Conservation (phyloP, 1,140 invertebrate genomes). For the Halictus rubicundus region DNA sequence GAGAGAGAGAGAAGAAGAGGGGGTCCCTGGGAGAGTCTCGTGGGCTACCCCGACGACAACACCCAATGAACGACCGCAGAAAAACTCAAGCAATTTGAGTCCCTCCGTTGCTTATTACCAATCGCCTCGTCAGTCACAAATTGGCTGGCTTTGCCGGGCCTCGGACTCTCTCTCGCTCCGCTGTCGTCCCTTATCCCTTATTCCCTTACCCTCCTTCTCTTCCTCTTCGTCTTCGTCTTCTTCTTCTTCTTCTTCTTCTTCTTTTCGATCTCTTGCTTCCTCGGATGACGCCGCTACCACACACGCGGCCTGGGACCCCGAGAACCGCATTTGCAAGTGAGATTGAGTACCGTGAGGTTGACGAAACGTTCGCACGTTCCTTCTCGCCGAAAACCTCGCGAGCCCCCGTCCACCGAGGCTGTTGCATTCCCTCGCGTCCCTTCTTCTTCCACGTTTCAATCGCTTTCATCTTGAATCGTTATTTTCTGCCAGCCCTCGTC, state of each 20-base stretch:
- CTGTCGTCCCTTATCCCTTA: too few relatives aligned
- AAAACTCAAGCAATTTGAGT: constrained; percentile 78
- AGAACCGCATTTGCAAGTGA: constrained; percentile 73
- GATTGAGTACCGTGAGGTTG: constrained; percentile 67
- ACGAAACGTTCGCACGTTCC: constrained; percentile 66
- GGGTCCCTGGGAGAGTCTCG: constrained; percentile 51
- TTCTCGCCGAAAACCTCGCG: constrained; percentile 25
- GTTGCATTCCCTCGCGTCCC: neutral
- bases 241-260: constrained; percentile 10
- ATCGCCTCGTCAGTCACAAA: constrained; percentile 79
- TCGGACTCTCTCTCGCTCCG: constrained; percentile 15
- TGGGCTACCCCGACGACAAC: constrained; percentile 71
- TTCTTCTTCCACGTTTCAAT: neutral
- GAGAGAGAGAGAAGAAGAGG: neutral
- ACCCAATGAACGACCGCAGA: constrained; percentile 75
- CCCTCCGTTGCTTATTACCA: constrained; percentile 77
- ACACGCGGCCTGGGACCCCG: constrained; percentile 42
- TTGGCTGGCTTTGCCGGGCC: constrained; percentile 73
- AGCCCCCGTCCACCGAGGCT: neutral
- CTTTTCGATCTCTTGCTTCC: neutral
- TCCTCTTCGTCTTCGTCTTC: constrained; percentile 26
- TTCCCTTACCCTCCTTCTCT: constrained; percentile 5
- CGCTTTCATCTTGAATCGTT: neutral
- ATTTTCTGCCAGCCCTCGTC: too few relatives aligned
- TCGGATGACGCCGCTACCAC: constrained; percentile 25